Base-by-base conservation (phyloP, 2,113 vertebrate genomes). In the Trochalopteron elliotii region DNA sequence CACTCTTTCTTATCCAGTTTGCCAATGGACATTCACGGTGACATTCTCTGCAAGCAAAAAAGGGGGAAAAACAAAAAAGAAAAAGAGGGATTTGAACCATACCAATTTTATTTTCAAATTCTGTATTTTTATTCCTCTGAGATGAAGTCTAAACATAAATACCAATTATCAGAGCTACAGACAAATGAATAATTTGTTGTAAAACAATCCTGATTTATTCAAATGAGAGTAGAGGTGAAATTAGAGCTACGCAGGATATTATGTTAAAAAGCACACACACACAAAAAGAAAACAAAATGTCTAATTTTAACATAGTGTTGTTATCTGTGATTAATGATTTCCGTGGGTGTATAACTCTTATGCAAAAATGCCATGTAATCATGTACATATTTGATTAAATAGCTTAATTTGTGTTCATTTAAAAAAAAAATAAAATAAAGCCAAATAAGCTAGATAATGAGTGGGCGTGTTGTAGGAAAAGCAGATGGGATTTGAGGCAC, bases 101-200 rank as follows among this genome's bases (percentile, higher is more conserved):
- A 97, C 77, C 17, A 75, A 37, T 88, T 89, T 93, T 97, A 91
- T 95, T 97, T 96, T 95, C 94, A 95, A 97, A 81, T 64, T 60
- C 57, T 81, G 25, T 94, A 83, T 95, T 96, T 92, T 91, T 96
- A 78, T 55, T 74, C 94, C 89, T 95, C 90, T 56, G 94, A 93
- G 94, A 96, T 78, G 87, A 96, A 97, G 77, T 75, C 96, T 94
- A 96, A 97, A 97, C 97, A 97, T 97, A 97, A 97, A 98, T 97
- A 97, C 96, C 93, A 98, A 97, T 98, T 98, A 98, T 96, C 96
- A 96, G 93, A 89, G 94, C 94, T 94, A 93, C 96, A 94, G 97
- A 93, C 93, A 97, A 96, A 98, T 97, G 96, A 97, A 98, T 97
- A 97, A 98, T 97, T 97, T 97, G 97, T 94, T 97, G 96, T 97